Conservation (phyloP, 2,797 vertebrate species). For the Syncerus caffer region DNA sequence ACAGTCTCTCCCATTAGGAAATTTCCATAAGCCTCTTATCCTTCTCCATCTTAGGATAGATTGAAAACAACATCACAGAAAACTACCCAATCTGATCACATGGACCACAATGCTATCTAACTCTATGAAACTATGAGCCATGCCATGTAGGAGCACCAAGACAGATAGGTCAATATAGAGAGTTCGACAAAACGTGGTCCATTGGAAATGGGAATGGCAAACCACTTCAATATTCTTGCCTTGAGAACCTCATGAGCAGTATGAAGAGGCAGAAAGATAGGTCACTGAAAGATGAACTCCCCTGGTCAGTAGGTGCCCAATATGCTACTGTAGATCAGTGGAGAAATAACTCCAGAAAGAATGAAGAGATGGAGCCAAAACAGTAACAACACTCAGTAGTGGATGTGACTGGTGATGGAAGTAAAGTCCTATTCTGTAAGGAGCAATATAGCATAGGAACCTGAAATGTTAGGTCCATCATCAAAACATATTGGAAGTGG, state of each 20-base stretch:
- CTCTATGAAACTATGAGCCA: not conserved
- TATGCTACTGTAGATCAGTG: not conserved
- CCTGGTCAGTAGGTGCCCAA: not conserved
- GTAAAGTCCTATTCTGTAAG: not conserved
- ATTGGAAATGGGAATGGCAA: not conserved
- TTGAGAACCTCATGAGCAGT: not conserved
- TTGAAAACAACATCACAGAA: not conserved
- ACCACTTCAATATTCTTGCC: not conserved
- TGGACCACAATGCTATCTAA: not conserved
- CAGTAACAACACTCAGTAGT: not conserved
- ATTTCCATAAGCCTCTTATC: not conserved
- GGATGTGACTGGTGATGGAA: not conserved
- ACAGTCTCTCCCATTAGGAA: not conserved
- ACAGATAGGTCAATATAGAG: accelerated
- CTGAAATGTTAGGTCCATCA: not conserved
- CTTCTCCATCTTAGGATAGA: not conserved
- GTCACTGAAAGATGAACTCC: not conserved
- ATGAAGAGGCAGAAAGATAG: not conserved
- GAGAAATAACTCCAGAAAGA: not conserved
- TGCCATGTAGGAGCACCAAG: not conserved
- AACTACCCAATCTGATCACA: not conserved
- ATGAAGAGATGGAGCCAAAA: not conserved
- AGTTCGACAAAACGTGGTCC: not conserved
- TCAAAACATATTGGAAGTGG: not conserved
- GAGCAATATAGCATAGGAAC: not conserved